These are phyloP conservation scores for Oncorhynchus kisutch DNA, from an alignment of 2,113 vertebrate genomes.

Conservation along the genomic window DNA sequence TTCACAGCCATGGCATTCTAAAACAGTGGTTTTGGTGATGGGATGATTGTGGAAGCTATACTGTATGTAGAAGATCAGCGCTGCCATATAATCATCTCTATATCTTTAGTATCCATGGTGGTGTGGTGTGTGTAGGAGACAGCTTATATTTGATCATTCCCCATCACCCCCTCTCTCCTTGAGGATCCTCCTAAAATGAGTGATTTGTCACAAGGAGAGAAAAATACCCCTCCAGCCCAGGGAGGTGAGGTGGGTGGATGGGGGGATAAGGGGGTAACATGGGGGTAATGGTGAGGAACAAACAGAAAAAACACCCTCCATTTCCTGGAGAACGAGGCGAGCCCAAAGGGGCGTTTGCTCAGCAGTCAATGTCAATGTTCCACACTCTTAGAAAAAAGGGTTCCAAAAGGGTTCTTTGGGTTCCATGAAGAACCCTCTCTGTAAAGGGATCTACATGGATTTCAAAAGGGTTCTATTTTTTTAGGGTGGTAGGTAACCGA, in stretches of 20 bases:
- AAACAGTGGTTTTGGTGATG: too few species aligned
- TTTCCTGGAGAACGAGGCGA: constrained; percentile 16
- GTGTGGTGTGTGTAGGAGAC: not conserved
- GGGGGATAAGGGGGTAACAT: not conserved
- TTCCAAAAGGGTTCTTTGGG: too few species aligned
- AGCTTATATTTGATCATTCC: constrained; percentile 2
- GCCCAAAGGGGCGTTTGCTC: not conserved
- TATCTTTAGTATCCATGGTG: not conserved
- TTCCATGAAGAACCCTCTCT: too few species aligned
- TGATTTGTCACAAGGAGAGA: constrained; percentile 30
- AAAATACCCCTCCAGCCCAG: constrained; percentile 16
- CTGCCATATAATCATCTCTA: too few species aligned
- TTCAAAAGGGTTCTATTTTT: too few species aligned
- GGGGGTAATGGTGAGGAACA: not conserved
- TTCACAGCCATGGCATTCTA: too few species aligned
- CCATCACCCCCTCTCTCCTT: constrained; percentile 9
- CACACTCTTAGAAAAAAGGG: too few species aligned
- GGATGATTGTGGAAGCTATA: too few species aligned
- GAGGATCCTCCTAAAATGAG: constrained; percentile 4
- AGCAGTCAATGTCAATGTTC: constrained; percentile 10
- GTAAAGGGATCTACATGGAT: too few species aligned
- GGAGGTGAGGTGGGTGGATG: constrained; percentile 18
- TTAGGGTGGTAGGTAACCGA: too few species aligned
- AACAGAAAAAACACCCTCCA: not conserved
- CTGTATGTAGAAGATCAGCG: not conserved